Percentiles rank a stretch among this genome's conserved stretches.
Conservation (phyloP, 2,113 vertebrate species). For the Campylomormyrus numenius region DNA sequence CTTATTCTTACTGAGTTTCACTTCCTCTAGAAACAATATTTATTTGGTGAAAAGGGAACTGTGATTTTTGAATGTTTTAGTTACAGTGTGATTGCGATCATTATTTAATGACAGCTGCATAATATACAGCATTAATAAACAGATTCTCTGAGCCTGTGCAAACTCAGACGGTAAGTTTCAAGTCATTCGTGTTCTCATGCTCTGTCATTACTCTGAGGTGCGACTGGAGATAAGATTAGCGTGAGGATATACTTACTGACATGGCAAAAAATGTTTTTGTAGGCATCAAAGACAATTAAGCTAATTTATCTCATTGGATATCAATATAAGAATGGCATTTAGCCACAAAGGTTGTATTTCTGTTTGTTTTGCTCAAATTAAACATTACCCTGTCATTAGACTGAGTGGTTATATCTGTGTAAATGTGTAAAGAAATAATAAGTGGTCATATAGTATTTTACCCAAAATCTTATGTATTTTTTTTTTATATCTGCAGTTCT, state of each 20-base stretch:
- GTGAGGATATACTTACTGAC: neutral
- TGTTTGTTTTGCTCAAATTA: neutral
- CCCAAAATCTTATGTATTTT: neutral
- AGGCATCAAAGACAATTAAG: neutral
- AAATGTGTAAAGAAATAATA: neutral
- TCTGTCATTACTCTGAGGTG: neutral
- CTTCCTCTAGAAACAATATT: neutral
- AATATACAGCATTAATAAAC: neutral
- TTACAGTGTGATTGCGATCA: neutral
- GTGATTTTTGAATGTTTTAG: neutral
- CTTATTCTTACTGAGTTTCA: neutral
- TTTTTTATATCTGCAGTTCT: neutral
- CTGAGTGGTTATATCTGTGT: neutral
- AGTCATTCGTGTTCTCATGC: neutral
- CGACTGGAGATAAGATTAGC: neutral
- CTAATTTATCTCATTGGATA: neutral
- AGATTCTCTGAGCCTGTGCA: neutral
- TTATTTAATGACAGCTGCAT: neutral
- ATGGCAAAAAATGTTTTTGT: neutral
- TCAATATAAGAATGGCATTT: neutral
- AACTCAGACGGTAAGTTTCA: neutral
- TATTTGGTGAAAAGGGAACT: slow-evolving; percentile 10
- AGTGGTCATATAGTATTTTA: neutral
- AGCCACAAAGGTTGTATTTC: neutral
- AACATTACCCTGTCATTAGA: neutral